Evolutionary conservation across 2,888 invertebrate species (phyloP).

Genomic region (Eristalis tenax): DNA sequence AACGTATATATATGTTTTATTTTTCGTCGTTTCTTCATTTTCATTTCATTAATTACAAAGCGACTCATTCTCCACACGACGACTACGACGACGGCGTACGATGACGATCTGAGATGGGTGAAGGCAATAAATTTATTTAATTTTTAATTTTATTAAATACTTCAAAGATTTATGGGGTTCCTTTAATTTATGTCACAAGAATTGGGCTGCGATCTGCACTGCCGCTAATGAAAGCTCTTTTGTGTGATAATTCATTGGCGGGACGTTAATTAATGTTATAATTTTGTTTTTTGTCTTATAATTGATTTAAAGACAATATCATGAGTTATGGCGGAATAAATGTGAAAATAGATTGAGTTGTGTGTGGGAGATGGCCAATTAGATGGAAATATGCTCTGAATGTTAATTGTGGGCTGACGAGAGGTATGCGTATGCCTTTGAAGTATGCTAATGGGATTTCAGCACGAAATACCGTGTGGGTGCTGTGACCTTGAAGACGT

Average conservation of each 20-base stretch:
- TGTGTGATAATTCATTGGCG: conserved; percentile 9
- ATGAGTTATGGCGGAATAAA: conserved; percentile 13
- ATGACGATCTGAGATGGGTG: conserved; percentile 12
- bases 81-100: neutral
- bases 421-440: conserved; percentile 14
- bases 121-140: conserved; percentile 19
- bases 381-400: neutral
- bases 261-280: conserved; percentile 8
- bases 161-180: conserved; percentile 21
- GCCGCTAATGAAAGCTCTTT: conserved; percentile 11
- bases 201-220: neutral
- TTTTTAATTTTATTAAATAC: conserved; percentile 42
- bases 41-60: neutral
- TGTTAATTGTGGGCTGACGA: conserved; percentile 5
- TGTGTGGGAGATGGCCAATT: conserved; percentile 35
- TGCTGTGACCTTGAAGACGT: neutral
- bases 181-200: conserved; percentile 25
- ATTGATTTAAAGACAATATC: conserved; percentile 17
- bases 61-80: neutral
- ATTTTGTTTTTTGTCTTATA: conserved; percentile 4
- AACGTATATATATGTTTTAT: neutral
- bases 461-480: neutral
- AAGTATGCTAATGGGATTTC: conserved; percentile 21
- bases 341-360: neutral
- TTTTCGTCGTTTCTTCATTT: neutral